phyloP scores from a whole-genome alignment of 2,888 invertebrate genomes.

The Drosophila barbarae region DNA sequence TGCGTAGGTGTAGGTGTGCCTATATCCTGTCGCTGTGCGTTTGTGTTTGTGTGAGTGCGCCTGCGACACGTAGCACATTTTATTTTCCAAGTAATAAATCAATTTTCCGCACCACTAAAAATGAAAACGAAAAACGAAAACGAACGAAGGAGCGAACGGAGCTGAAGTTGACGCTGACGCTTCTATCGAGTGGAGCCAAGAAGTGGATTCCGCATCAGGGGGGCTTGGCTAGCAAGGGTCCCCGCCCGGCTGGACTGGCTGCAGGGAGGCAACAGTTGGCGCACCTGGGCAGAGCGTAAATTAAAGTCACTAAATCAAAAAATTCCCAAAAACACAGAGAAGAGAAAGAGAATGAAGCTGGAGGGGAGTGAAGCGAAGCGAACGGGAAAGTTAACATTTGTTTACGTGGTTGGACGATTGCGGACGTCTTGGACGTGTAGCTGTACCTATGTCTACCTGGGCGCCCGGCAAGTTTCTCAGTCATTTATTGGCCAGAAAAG shows the following conservation, averaged over 20 bases:
- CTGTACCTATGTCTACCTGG: conserved; percentile 42
- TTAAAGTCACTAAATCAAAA: conserved; percentile 76
- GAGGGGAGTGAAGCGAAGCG: conserved; percentile 50
- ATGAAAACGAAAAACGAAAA: conserved; percentile 75
- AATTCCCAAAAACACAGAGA: conserved; percentile 59
- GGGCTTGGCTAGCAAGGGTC: conserved; percentile 30
- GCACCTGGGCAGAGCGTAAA: conserved; percentile 75
- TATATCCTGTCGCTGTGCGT: conserved; percentile 17
- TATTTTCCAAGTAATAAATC: conserved; percentile 76
- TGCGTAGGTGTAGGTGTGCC: conserved; percentile 48
- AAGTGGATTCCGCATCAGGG: conserved; percentile 10
- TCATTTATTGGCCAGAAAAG: conserved; percentile 70
- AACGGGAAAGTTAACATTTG: conserved; percentile 72
- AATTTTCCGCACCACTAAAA: conserved; percentile 76
- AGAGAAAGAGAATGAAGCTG: not conserved
- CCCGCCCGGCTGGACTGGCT: conserved; percentile 18
- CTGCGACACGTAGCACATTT: conserved; percentile 75
- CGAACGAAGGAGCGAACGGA: conserved; percentile 39
- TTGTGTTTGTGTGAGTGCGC: conserved; percentile 43
- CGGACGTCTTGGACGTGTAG: conserved; percentile 45
- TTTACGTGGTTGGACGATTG: conserved; percentile 66
- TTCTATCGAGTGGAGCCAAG: conserved; percentile 60
- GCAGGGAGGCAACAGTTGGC: conserved; percentile 67
- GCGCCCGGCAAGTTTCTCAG: conserved; percentile 45
- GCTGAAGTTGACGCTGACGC: conserved; percentile 59